Evolutionary conservation across 92 coral and sea anemone species (phyloP).

Genomic region (Porites rus): DNA sequence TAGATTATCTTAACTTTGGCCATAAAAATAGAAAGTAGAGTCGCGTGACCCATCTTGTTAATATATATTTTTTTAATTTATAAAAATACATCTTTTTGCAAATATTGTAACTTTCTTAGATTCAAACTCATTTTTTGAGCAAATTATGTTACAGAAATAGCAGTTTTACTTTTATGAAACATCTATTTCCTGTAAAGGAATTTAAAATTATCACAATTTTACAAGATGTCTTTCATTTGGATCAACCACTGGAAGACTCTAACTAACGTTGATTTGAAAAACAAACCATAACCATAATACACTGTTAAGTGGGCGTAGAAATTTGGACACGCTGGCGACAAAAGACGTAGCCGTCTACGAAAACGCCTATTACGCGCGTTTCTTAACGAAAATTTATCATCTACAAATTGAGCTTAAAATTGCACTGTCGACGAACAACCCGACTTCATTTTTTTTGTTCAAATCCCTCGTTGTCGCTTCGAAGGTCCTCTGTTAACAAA

Average conservation of each 20-base stretch:
- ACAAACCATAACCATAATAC: too few species aligned
- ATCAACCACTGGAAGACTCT: background rate
- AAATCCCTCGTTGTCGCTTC: background rate
- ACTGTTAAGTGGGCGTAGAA: too few species aligned
- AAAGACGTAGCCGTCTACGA: too few species aligned
- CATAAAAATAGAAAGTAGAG: background rate
- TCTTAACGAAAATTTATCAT: too few species aligned
- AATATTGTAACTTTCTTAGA: slow-evolving; percentile 23
- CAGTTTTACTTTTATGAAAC: slow-evolving; percentile 25
- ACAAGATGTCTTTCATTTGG: background rate
- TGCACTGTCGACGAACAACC: background rate
- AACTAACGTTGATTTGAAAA: background rate
- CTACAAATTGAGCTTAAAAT: background rate
- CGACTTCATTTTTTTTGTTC: background rate
- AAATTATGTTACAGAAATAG: slow-evolving; percentile 24
- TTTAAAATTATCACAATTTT: background rate
- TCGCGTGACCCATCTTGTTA: background rate
- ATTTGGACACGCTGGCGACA: too few species aligned
- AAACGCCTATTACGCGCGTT: too few species aligned
- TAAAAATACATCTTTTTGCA: slow-evolving; percentile 32
- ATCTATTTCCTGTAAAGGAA: slow-evolving; percentile 15
- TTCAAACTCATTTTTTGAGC: slow-evolving; percentile 24
- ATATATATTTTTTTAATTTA: background rate
- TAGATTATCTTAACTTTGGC: too few species aligned
- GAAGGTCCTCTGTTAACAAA: background rate